Evolutionary conservation across 1,140 invertebrate genomes (phyloP).

Genomic region (Ladona fulva): DNA sequence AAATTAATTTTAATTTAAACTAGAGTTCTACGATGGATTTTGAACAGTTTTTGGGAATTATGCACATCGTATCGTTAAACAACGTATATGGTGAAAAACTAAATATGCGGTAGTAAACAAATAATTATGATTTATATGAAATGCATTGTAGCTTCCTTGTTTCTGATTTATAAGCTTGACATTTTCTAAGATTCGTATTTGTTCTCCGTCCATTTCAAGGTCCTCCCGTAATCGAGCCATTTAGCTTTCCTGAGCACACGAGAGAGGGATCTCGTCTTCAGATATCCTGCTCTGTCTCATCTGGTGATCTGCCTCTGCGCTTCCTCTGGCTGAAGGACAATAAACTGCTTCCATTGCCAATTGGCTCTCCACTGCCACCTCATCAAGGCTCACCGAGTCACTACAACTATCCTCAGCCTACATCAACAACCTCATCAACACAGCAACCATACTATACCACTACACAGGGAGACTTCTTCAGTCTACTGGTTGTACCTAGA

Average conservation of each 20-base stretch:
- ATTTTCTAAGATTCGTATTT: no score
- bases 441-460: constrained; percentile 3
- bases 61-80: no score
- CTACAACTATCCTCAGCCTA: not conserved
- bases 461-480: constrained; percentile 20
- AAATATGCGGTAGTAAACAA: no score
- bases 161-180: no score
- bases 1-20: no score
- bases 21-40: no score
- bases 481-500: constrained; percentile 23
- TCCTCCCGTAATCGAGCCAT: not conserved
- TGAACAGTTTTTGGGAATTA: no score
- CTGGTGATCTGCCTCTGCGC: constrained; percentile 56
- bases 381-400: constrained; percentile 31
- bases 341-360: constrained; percentile 37
- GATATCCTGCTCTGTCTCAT: not conserved
- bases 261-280: not conserved
- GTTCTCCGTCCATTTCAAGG: constrained; percentile 27
- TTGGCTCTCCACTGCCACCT: constrained; percentile 52
- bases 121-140: no score
- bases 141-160: no score
- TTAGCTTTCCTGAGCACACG: not conserved
- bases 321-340: constrained; percentile 65
- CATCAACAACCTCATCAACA: not conserved
- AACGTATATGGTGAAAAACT: no score